Evolutionary conservation across 2,888 invertebrate species (phyloP), one percentile per base, ranked within the genome.

Genomic region (Dastarcus helophoroides): DNA sequence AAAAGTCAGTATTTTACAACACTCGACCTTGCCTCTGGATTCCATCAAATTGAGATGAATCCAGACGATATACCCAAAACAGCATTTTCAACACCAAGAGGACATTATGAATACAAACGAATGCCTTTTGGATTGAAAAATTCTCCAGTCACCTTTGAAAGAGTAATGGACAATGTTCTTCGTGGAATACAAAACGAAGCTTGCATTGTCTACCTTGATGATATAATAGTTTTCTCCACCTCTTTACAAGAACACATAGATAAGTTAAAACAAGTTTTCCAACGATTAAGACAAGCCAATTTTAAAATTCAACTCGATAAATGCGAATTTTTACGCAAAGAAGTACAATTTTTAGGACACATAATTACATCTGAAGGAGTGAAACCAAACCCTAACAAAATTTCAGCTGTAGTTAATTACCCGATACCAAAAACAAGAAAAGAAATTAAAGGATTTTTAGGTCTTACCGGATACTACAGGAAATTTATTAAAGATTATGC

Each of bases 151-250:
- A n/a, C n/a, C 1, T 42, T 44, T 24, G 42, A 41, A 31, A 14
- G 39, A 3, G 23, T 42, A 0, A 47, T 44, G 44, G 36, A 41
- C 22, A 32, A 19, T 8, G 19, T 39, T 11, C 19, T 39, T 14
- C 34, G 28, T 25, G 35, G 31, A 5, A 8, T 37, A 4, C 31
- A 36, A 22, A 31, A 31, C 8, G 35, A n/a, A n/a, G n/a, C n/a
- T 7, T 31, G 40, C 8, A 31, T 38, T 3, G 38, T 42, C 1
- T 47, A 37, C 15, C 31, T 45, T 23, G 43, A 46, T 31, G 41
- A 41, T 11, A 34, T 41, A 3, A 36, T 39, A 7, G 17, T 38
- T 5, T 33, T 38, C 17, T 36, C 36, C 2, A 26, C 8, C 2
- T 17, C 23, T 9, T 10, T 23, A 6, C 7, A 7, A 8, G 24